These are phyloP conservation scores for Andricus curvator DNA, from an alignment of 2,888 invertebrate species.

Conservation along the genomic window DNA sequence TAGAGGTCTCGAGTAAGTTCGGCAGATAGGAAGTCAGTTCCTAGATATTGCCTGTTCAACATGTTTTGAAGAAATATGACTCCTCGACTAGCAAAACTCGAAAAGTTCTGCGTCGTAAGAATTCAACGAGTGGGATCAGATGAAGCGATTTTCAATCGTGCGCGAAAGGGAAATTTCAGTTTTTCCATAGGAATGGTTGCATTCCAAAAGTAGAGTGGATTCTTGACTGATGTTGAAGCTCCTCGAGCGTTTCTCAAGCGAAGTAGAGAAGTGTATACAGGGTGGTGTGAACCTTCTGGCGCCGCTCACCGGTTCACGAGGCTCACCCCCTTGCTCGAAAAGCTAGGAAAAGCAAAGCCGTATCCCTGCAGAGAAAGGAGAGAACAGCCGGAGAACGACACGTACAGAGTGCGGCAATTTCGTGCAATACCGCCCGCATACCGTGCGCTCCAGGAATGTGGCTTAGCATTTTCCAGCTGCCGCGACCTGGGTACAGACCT, in stretches of 20 bases:
- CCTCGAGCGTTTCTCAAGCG: slow-evolving; percentile 52
- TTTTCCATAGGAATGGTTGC: slow-evolving; percentile 21
- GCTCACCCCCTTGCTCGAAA: background rate
- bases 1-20: background rate
- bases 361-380: slow-evolving; percentile 43
- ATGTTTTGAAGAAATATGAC: slow-evolving; percentile 3
- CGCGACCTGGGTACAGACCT: slow-evolving; percentile 45
- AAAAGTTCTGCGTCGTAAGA: background rate
- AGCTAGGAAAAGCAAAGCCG: slow-evolving; percentile 46
- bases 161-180: slow-evolving; percentile 42
- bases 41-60: slow-evolving; percentile 2
- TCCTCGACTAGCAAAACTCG: background rate
- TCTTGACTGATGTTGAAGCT: slow-evolving; percentile 54
- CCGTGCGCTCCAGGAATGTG: slow-evolving; percentile 75
- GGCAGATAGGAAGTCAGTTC: background rate
- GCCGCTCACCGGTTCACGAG: slow-evolving; percentile 13
- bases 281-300: slow-evolving; percentile 53
- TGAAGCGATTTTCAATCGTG: slow-evolving; percentile 1
- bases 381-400: slow-evolving; percentile 70
- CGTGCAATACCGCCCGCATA: slow-evolving; percentile 76
- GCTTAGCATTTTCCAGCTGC: slow-evolving; percentile 75
- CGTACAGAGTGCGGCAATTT: slow-evolving; percentile 77
- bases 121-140: background rate
- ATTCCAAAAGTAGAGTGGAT: slow-evolving; percentile 43
- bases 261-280: slow-evolving; percentile 50